These are phyloP conservation scores for Orius laevigatus DNA, from an alignment of 1,140 invertebrate genomes.

Conservation along the genomic window DNA sequence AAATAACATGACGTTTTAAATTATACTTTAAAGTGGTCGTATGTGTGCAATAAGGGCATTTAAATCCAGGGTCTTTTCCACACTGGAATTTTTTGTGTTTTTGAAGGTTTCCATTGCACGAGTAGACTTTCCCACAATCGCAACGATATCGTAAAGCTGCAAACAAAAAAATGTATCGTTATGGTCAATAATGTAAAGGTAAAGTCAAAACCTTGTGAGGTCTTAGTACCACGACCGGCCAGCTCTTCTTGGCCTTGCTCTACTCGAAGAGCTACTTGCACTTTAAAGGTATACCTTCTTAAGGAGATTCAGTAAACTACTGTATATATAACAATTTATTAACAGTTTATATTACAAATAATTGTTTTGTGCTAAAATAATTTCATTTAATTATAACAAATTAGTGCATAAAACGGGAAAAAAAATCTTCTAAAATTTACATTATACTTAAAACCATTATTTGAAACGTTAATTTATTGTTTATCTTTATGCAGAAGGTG, in stretches of 20 bases:
- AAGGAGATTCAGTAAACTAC: too few relatives aligned
- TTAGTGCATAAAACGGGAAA: not conserved
- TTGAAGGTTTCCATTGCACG: not conserved
- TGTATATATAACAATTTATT: too few relatives aligned
- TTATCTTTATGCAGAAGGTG: conserved; percentile 4
- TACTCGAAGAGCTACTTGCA: too few relatives aligned
- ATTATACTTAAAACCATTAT: not conserved
- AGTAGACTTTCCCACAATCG: not conserved
- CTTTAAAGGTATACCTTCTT: too few relatives aligned
- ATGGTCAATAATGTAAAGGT: too few relatives aligned
- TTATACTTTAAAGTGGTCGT: conserved; percentile 33
- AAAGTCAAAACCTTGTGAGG: too few relatives aligned
- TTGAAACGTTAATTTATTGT: not conserved
- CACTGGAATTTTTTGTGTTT: conserved; percentile 22
- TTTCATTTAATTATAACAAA: too few relatives aligned
- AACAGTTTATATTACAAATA: too few relatives aligned
- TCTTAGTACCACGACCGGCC: too few relatives aligned
- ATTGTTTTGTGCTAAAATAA: too few relatives aligned
- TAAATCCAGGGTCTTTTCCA: conserved; percentile 17
- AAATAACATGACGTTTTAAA: conserved; percentile 29
- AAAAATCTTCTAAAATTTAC: not conserved
- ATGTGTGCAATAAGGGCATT: conserved; percentile 21
- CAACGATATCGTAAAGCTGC: not conserved
- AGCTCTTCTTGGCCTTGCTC: too few relatives aligned
- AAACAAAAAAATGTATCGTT: not conserved